Evolutionary conservation across 2,888 invertebrate genomes (phyloP).

Genomic region (Pterostichus madidus): DNA sequence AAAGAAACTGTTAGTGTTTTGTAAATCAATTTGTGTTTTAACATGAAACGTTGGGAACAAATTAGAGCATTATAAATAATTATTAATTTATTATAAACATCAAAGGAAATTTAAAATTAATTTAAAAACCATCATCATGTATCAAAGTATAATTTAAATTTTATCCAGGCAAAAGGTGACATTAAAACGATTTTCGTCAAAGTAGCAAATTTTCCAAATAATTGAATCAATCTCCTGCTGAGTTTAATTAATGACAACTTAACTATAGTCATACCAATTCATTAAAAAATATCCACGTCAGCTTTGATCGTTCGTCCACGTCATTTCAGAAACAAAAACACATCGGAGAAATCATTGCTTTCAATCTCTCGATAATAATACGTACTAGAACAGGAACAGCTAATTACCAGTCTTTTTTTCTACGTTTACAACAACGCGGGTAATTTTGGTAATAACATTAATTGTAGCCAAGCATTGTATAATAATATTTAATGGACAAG

Average conservation of each 20-base stretch:
- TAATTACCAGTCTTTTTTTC: conserved; percentile 5
- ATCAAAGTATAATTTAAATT: not conserved
- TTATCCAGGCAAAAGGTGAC: conserved; percentile 12
- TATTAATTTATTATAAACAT: conserved; percentile 33
- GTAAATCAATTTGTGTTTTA: not conserved
- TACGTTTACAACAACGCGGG: conserved; percentile 14
- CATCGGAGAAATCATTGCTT: conserved; percentile 5
- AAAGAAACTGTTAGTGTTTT: not conserved
- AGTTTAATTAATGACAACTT: conserved; percentile 49
- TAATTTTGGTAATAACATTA: conserved; percentile 64
- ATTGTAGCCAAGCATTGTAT: conserved; percentile 60
- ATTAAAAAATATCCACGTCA: conserved; percentile 26
- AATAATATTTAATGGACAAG: conserved; percentile 59
- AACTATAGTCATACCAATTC: conserved; percentile 33
- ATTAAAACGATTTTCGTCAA: conserved; percentile 37
- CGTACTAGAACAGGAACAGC: not conserved
- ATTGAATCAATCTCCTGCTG: conserved; percentile 53
- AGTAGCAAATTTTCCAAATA: conserved; percentile 42
- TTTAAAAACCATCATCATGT: too few relatives aligned
- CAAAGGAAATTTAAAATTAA: conserved; percentile 2
- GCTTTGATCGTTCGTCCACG: not conserved
- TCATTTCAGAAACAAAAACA: too few relatives aligned
- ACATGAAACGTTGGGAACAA: not conserved
- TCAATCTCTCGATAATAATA: conserved; percentile 1
- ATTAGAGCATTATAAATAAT: conserved; percentile 27